These are phyloP conservation scores for Drosophila robusta DNA, from an alignment of 2,888 invertebrate species.

Conservation along the genomic window DNA sequence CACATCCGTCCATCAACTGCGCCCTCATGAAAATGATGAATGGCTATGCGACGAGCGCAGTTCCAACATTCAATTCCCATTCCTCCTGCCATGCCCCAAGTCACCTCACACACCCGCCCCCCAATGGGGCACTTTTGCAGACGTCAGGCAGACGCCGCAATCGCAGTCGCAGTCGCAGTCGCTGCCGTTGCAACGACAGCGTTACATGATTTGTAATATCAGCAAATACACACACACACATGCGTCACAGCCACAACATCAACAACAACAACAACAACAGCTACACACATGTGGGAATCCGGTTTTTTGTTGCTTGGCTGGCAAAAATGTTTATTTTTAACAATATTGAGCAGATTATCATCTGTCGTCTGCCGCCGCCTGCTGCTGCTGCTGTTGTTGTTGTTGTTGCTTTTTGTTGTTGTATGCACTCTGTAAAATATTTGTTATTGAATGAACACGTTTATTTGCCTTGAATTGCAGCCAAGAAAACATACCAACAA, in stretches of 20 bases:
- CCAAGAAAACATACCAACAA: slow-evolving; percentile 25
- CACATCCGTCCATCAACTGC: slow-evolving; percentile 76
- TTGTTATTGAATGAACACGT: slow-evolving; percentile 54
- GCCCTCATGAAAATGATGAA: slow-evolving; percentile 63
- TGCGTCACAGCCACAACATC: not conserved
- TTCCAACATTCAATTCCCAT: slow-evolving; percentile 19
- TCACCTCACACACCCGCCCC: not conserved
- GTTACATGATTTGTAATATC: slow-evolving; percentile 81
- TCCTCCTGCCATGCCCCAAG: not conserved
- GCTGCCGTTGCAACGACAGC: slow-evolving; percentile 22
- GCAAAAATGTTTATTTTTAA: slow-evolving; percentile 70
- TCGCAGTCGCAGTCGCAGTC: slow-evolving; percentile 19
- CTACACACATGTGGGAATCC: slow-evolving; percentile 51
- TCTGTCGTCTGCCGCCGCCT: slow-evolving; percentile 58
- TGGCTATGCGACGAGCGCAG: slow-evolving; percentile 45
- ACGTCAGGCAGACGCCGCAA: slow-evolving; percentile 69
- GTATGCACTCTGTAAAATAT: slow-evolving; percentile 44
- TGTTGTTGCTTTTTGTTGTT: slow-evolving; percentile 36
- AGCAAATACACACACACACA: slow-evolving; percentile 49
- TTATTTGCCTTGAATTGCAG: slow-evolving; percentile 65
- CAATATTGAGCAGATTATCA: slow-evolving; percentile 72
- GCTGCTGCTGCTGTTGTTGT: slow-evolving; percentile 16
- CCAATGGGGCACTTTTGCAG: slow-evolving; percentile 45
- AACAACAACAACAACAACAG: not conserved
- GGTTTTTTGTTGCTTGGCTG: slow-evolving; percentile 53